Percentiles rank a stretch among this genome's conserved stretches.
phyloP scores from a whole-genome alignment of 2,888 invertebrate genomes.

The Rambutsinella grinnellia region DNA sequence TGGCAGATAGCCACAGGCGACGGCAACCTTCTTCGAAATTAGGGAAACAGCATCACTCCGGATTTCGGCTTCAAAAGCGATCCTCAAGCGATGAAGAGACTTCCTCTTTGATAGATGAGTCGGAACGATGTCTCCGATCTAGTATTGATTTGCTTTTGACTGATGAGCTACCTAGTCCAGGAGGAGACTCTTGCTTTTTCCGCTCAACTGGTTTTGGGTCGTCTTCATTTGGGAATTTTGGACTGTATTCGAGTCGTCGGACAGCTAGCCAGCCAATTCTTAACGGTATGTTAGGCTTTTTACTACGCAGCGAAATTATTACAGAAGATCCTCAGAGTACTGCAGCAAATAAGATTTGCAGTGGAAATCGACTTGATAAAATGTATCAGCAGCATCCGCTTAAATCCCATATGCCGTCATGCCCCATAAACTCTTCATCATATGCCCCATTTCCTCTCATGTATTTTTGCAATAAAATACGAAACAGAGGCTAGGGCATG shows the following conservation, averaged over 20 bases:
- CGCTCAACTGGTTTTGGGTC: conserved; percentile 49
- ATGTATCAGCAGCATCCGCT: too few species aligned
- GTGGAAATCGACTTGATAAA: too few species aligned
- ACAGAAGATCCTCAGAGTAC: not conserved
- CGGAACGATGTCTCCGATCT: conserved; percentile 63
- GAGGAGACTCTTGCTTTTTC: conserved; percentile 54
- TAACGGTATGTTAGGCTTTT: conserved; percentile 48
- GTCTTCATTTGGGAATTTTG: conserved; percentile 23
- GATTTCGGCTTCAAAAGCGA: conserved; percentile 55
- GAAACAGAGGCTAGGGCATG: too few species aligned
- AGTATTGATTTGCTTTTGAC: conserved; percentile 65
- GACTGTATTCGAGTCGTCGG: conserved; percentile 60
- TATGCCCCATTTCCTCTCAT: too few species aligned
- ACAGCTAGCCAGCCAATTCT: conserved; percentile 63
- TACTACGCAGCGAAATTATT: not conserved
- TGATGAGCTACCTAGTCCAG: conserved; percentile 64
- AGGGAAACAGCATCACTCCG: conserved; percentile 40
- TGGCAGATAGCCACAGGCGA: conserved; percentile 38
- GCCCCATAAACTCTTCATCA: too few species aligned
- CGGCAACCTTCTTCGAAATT: conserved; percentile 46
- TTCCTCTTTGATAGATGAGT: conserved; percentile 65
- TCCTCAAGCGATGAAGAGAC: conserved; percentile 66
- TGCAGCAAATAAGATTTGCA: too few species aligned
- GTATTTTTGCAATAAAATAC: too few species aligned
- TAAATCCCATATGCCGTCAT: too few species aligned